A percentile compares a stretch with the other conserved stretches of the same genome.
Conservation (phyloP, 2,113 vertebrate species). For the Microcebus griseorufus region DNA sequence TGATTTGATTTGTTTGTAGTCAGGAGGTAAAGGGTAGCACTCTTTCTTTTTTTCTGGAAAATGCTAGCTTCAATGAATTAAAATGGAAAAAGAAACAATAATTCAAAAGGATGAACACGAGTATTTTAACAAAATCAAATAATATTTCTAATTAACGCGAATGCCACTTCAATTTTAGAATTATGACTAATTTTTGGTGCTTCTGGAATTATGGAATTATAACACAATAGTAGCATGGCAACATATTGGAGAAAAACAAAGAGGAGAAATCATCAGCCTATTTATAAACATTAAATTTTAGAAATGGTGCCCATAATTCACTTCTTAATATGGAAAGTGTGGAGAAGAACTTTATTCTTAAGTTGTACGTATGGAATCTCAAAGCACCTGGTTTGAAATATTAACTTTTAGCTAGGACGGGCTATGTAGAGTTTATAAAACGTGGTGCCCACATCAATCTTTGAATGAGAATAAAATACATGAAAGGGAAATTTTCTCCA, state of each 20-base stretch:
- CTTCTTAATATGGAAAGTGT: not conserved
- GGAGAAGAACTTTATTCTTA: not conserved
- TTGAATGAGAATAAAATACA: conserved; percentile 36
- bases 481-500: not conserved
- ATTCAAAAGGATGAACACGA: not conserved
- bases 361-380: not conserved
- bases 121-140: not conserved
- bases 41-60: not conserved
- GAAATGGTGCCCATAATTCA: not conserved
- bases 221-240: not conserved
- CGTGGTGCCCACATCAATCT: not conserved
- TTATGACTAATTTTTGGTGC: not conserved
- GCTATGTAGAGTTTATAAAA: not conserved
- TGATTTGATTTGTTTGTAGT: not conserved
- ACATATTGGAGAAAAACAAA: not conserved
- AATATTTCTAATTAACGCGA: not conserved
- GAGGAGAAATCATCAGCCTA: not conserved
- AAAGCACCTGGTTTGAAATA: conserved; percentile 28
- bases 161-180: not conserved
- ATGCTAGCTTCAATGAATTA: not conserved
- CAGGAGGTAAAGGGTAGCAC: not conserved
- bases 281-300: not conserved
- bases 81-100: not conserved
- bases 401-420: not conserved
- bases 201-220: not conserved